Evolutionary conservation across 2,113 vertebrate species (phyloP).

Genomic region (Lamprotornis superbus): DNA sequence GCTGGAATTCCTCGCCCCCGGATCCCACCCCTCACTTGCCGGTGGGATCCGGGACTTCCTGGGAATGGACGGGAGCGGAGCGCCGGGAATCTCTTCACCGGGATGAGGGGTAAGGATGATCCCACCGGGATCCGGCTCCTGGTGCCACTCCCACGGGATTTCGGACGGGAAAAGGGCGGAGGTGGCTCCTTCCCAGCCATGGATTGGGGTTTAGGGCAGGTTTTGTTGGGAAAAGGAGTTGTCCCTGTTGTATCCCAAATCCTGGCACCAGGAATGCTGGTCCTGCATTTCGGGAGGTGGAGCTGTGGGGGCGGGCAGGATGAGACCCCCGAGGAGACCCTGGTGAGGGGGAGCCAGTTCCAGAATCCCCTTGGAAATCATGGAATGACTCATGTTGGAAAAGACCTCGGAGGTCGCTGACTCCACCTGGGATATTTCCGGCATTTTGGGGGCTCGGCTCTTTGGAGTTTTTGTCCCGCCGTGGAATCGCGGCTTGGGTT

Average conservation of each 20-base stretch:
- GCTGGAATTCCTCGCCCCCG: conserved; percentile 49
- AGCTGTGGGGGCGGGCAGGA: background rate
- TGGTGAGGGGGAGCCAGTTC: fast-evolving
- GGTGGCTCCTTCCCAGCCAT: fast-evolving
- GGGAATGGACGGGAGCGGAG: background rate
- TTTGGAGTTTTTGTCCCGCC: background rate
- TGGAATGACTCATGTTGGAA: fast-evolving
- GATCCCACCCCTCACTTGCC: background rate
- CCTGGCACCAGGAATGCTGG: fast-evolving
- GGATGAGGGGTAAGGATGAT: background rate
- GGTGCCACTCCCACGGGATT: fast-evolving
- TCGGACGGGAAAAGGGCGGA: fast-evolving
- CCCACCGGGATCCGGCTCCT: fast-evolving
- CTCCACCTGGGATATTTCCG: background rate
- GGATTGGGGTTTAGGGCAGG: fast-evolving
- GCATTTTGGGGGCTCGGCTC: background rate
- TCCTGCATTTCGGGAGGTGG: background rate
- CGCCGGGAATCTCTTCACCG: background rate
- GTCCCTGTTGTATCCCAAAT: fast-evolving
- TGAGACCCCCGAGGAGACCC: background rate
- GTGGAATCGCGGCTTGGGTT: fast-evolving
- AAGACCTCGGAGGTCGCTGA: fast-evolving
- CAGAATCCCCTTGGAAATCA: background rate
- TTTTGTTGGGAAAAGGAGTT: background rate
- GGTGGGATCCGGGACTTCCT: background rate